These are phyloP conservation scores for Poeciliopsis turrubarensis DNA, from an alignment of 2,113 vertebrate genomes.

Conservation along the genomic window DNA sequence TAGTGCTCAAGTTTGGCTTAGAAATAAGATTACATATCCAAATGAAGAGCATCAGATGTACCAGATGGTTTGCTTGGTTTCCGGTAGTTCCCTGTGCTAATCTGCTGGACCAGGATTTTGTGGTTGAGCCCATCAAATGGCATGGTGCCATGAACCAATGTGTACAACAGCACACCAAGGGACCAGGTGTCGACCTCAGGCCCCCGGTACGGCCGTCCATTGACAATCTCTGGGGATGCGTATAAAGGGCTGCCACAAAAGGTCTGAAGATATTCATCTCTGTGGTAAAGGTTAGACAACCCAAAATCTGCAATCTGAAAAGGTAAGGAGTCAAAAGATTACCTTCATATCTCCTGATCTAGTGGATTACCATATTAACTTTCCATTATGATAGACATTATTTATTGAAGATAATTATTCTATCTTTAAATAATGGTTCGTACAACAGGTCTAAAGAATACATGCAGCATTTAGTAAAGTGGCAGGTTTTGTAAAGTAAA, in stretches of 20 bases:
- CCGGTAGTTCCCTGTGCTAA: constrained; percentile 89
- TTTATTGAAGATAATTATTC: background rate
- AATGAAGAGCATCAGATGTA: constrained; percentile 47
- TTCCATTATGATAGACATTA: background rate
- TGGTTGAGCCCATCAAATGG: constrained; percentile 93
- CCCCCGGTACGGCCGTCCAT: constrained; percentile 91
- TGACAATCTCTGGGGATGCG: constrained; percentile 95
- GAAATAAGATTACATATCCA: background rate
- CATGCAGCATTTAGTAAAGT: too few species aligned
- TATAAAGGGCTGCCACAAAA: constrained; percentile 97
- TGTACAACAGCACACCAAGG: constrained; percentile 93
- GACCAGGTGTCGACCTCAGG: constrained; percentile 98
- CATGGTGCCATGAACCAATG: constrained; percentile 94
- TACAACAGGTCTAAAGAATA: too few species aligned
- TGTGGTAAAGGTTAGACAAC: constrained; percentile 91
- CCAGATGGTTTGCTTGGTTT: constrained; percentile 90
- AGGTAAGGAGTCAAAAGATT: background rate
- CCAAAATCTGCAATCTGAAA: constrained; percentile 96
- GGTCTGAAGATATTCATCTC: constrained; percentile 90
- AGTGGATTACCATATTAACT: background rate
- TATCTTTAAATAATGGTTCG: too few species aligned
- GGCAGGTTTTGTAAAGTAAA: background rate
- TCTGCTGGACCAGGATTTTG: constrained; percentile 90
- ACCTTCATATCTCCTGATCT: constrained; percentile 3
- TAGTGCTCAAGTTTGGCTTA: background rate